These are phyloP conservation scores for Argynnis bischoffii DNA, from an alignment of 2,888 invertebrate genomes.

Conservation along the genomic window DNA sequence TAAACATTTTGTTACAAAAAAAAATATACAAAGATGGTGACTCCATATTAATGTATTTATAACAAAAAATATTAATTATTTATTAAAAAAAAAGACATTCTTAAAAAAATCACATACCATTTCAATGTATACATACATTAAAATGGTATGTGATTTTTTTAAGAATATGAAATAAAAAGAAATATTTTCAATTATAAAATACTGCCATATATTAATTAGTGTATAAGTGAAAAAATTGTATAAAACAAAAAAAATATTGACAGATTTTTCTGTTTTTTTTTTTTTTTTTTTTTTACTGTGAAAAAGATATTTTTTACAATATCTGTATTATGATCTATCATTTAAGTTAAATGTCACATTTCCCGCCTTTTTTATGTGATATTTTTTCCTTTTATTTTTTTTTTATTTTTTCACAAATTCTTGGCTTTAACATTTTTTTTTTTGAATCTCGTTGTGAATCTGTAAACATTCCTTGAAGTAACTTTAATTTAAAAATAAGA, in stretches of 20 bases:
- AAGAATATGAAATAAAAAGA: background rate
- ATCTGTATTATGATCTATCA: background rate
- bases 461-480: slow-evolving; percentile 16
- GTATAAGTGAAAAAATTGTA: slow-evolving; percentile 9
- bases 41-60: too few relatives aligned
- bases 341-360: slow-evolving; percentile 4
- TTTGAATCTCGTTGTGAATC: slow-evolving; percentile 18
- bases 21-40: too few relatives aligned
- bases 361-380: slow-evolving; percentile 13
- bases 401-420: background rate
- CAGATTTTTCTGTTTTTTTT: background rate
- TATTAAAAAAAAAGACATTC: background rate
- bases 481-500: background rate
- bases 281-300: background rate
- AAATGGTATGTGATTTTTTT: background rate
- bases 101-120: too few relatives aligned
- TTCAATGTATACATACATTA: slow-evolving; percentile 33
- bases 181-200: slow-evolving; percentile 17
- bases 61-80: background rate
- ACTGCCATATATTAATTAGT: slow-evolving; percentile 24
- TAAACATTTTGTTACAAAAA: background rate
- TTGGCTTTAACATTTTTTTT: slow-evolving; percentile 15
- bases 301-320: background rate
- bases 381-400: background rate
- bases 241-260: background rate